phyloP scores from a whole-genome alignment of 64 coral and sea anemone species.

The Catalaphyllia jardinei region DNA sequence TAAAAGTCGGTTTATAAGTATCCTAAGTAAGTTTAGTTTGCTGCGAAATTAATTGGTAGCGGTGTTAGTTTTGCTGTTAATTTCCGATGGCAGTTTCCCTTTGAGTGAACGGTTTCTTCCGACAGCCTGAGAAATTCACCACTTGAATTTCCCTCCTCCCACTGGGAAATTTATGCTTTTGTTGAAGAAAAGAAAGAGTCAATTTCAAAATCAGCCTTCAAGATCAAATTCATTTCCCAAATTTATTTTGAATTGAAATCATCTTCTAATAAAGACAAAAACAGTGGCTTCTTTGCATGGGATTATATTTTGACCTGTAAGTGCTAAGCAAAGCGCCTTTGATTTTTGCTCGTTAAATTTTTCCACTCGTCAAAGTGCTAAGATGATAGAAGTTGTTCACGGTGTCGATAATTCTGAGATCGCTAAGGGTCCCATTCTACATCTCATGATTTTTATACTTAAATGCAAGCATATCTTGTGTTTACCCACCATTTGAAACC shows the following conservation, averaged over 20 bases:
- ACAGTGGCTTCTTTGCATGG: neutral
- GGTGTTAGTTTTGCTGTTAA: constrained; percentile 26
- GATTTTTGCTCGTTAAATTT: neutral
- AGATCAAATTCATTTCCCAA: neutral
- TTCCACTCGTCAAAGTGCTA: neutral
- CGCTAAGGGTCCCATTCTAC: neutral
- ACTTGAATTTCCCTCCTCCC: neutral
- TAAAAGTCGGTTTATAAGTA: constrained; percentile 33
- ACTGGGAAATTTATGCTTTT: constrained; percentile 1
- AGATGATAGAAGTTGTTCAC: neutral
- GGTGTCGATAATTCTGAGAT: neutral
- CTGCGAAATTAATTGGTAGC: constrained; percentile 33
- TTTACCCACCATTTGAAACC: neutral
- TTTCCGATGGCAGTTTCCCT: constrained; percentile 29
- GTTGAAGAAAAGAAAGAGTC: neutral
- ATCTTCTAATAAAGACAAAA: neutral
- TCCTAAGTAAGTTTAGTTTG: constrained; percentile 46
- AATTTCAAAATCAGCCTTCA: neutral
- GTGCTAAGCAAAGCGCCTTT: neutral
- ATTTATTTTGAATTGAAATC: neutral
- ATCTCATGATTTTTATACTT: neutral
- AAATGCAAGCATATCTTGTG: neutral
- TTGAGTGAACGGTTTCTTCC: constrained; percentile 8
- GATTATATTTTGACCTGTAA: neutral
- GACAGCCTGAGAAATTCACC: constrained; percentile 18